Evolutionary conservation across 2,113 vertebrate species (phyloP).

Genomic region (Prionailurus bengalensis): DNA sequence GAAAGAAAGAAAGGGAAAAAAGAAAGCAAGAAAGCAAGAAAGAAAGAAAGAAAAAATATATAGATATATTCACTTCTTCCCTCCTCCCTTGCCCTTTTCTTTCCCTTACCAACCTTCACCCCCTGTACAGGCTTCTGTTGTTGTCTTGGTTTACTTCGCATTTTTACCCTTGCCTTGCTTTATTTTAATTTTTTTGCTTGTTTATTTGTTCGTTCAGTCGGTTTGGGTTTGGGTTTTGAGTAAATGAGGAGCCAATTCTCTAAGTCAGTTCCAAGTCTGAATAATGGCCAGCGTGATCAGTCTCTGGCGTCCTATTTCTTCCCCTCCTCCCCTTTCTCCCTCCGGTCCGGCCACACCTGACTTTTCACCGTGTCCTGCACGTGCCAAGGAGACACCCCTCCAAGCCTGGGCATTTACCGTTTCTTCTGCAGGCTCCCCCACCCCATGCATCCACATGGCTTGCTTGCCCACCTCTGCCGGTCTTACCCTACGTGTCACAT

Average conservation of each 20-base stretch:
- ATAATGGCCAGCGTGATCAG: background rate
- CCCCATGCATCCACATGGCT: background rate
- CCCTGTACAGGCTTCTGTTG: background rate
- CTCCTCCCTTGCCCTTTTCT: background rate
- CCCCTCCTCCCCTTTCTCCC: background rate
- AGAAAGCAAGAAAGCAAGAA: too few species aligned
- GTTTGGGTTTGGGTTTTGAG: background rate
- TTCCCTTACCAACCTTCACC: background rate
- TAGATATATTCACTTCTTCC: background rate
- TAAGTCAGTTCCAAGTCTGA: background rate
- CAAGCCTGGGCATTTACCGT: background rate
- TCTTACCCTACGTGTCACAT: background rate
- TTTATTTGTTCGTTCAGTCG: background rate
- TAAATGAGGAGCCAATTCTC: background rate
- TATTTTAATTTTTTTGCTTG: background rate
- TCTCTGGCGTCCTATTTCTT: accelerated
- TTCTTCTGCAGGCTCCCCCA: background rate
- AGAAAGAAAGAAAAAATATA: too few species aligned
- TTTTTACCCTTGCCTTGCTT: background rate
- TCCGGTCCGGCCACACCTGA: background rate
- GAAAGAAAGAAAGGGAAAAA: too few species aligned
- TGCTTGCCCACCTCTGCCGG: background rate
- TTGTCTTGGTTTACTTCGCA: background rate
- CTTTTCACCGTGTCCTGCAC: background rate
- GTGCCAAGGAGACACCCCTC: background rate